phyloP scores from a whole-genome alignment of 2,888 invertebrate species.

The Tricholauxania praeusta region DNA sequence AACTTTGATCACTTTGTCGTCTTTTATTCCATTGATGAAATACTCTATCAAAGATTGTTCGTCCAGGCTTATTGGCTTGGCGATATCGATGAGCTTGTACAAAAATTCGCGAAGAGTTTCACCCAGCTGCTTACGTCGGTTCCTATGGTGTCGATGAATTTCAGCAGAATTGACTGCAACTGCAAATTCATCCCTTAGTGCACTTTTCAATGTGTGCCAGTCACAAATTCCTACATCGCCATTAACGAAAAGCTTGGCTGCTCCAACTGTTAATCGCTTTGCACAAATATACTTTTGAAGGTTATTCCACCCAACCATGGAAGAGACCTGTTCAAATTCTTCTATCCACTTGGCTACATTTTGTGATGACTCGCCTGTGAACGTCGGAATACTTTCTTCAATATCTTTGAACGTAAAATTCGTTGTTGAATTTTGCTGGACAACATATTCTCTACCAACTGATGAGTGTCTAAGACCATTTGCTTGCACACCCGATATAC shows the following conservation, averaged over 20 bases:
- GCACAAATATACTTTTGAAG: constrained; percentile 34
- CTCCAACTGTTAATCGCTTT: constrained; percentile 12
- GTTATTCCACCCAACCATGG: constrained; percentile 13
- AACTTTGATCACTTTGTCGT: constrained; percentile 38
- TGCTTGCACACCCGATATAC: no score
- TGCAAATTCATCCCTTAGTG: constrained; percentile 26
- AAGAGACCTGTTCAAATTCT: no score
- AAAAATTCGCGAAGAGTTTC: constrained; percentile 35
- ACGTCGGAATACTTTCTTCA: no score
- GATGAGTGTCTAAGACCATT: no score
- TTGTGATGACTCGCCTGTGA: no score
- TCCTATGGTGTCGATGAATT: constrained; percentile 26
- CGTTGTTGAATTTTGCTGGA: no score
- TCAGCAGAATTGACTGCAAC: constrained; percentile 25
- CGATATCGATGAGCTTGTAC: constrained; percentile 35
- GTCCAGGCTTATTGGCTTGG: constrained; percentile 34
- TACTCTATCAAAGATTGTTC: constrained; percentile 39
- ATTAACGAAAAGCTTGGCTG: constrained; percentile 30
- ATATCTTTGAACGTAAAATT: no score
- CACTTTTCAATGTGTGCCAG: constrained; percentile 26
- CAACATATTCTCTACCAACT: no score
- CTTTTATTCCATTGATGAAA: constrained; percentile 36
- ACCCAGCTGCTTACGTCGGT: constrained; percentile 24
- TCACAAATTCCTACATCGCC: constrained; percentile 8
- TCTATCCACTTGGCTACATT: no score